Conservation (phyloP, 2,797 vertebrate genomes). For the Anguilla megastoma region DNA sequence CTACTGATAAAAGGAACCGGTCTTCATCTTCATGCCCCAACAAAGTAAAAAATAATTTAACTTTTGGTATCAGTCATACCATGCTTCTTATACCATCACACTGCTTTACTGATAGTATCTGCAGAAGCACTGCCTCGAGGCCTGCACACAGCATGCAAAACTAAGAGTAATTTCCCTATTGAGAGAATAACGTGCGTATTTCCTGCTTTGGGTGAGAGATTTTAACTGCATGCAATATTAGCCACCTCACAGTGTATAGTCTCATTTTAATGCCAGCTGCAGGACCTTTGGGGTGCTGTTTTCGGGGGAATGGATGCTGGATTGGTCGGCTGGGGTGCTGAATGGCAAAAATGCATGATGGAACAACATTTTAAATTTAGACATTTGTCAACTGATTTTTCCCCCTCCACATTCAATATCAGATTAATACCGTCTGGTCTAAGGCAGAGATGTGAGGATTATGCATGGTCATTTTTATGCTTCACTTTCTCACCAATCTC, state of each 20-base stretch:
- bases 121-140: neutral
- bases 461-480: neutral
- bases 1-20: neutral
- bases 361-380: neutral
- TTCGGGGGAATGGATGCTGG: neutral
- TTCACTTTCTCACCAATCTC: neutral
- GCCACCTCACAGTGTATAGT: neutral
- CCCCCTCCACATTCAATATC: neutral
- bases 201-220: neutral
- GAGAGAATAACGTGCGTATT: neutral
- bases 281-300: neutral
- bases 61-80: conserved; percentile 22
- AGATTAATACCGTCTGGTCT: neutral
- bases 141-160: neutral
- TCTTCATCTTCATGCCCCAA: neutral
- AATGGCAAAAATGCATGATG: neutral
- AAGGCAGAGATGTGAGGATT: neutral
- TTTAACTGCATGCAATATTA: neutral
- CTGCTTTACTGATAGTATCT: neutral
- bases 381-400: neutral
- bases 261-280: neutral
- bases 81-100: neutral
- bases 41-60: neutral
- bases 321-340: neutral
- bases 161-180: conserved; percentile 20